Conservation (phyloP, 1,140 invertebrate species). For the Cotesia vestalis region DNA sequence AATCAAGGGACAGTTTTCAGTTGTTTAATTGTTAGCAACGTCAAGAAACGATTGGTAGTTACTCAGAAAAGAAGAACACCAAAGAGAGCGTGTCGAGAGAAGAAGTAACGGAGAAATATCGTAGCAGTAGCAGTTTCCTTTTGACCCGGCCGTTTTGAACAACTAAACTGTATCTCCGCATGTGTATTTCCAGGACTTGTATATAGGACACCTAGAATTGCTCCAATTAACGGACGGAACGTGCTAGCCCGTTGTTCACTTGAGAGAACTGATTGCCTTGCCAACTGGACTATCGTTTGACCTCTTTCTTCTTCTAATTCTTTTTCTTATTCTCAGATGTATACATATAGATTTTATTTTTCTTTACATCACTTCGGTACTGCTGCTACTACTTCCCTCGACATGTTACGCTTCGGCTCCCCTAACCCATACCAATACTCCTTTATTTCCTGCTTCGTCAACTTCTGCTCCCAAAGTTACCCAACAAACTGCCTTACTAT, state of each 20-base stretch:
- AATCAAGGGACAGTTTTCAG: too few species aligned
- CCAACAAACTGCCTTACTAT: too few species aligned
- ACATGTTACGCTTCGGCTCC: slow-evolving; percentile 8
- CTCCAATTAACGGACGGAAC: slow-evolving; percentile 32
- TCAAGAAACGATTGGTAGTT: background rate
- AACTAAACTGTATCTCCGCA: slow-evolving; percentile 17
- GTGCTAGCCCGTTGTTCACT: slow-evolving; percentile 24
- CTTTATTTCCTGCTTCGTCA: too few species aligned
- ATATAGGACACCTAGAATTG: slow-evolving; percentile 20
- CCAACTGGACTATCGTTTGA: background rate
- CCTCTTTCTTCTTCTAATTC: slow-evolving; percentile 15
- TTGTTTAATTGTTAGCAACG: too few species aligned
- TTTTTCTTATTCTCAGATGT: slow-evolving; percentile 1
- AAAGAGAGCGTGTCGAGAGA: background rate
- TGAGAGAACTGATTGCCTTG: slow-evolving; percentile 27
- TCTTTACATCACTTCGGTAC: too few species aligned
- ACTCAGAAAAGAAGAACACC: background rate
- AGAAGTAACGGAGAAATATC: background rate
- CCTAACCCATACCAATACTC: background rate
- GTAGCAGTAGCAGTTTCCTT: background rate
- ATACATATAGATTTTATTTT: background rate
- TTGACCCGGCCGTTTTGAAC: slow-evolving; percentile 16
- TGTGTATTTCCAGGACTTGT: background rate
- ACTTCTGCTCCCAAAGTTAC: too few species aligned
- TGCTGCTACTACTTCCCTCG: too few species aligned